These are phyloP conservation scores for Mesocentrotus franciscanus DNA, from an alignment of 53 echinoderm and acorn worm species.

Conservation along the genomic window DNA sequence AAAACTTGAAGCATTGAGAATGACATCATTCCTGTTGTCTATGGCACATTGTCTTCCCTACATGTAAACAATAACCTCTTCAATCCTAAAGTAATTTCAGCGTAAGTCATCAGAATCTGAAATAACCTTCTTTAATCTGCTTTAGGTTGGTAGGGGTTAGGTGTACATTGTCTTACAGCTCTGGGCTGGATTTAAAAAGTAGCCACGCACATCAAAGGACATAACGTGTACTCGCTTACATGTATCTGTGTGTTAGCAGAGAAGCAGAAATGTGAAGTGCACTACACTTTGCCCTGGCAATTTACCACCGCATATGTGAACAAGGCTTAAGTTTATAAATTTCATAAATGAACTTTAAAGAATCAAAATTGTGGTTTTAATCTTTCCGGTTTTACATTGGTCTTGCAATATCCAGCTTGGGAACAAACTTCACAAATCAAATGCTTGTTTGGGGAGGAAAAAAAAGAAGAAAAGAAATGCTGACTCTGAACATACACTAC, in stretches of 20 bases:
- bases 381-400: not conserved
- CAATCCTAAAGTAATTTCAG: not conserved
- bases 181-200: not conserved
- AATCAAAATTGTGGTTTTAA: not conserved
- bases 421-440: not conserved
- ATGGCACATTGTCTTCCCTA: conserved; percentile 38
- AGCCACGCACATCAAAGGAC: too few species aligned
- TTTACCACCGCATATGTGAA: too few species aligned
- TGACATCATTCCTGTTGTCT: not conserved
- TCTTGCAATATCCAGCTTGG: not conserved
- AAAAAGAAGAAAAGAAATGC: not conserved
- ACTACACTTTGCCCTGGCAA: too few species aligned
- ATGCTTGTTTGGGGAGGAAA: not conserved
- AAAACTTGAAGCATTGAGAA: not conserved
- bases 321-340: too few species aligned
- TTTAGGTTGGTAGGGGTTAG: not conserved
- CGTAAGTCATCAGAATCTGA: not conserved
- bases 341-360: not conserved
- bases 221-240: too few species aligned
- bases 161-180: not conserved
- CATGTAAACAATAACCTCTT: not conserved
- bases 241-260: too few species aligned
- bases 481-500: not conserved
- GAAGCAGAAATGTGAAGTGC: too few species aligned
- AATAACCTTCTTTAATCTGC: not conserved